phyloP scores from a whole-genome alignment of 2,888 invertebrate genomes.

The Leucophora obtusa region DNA sequence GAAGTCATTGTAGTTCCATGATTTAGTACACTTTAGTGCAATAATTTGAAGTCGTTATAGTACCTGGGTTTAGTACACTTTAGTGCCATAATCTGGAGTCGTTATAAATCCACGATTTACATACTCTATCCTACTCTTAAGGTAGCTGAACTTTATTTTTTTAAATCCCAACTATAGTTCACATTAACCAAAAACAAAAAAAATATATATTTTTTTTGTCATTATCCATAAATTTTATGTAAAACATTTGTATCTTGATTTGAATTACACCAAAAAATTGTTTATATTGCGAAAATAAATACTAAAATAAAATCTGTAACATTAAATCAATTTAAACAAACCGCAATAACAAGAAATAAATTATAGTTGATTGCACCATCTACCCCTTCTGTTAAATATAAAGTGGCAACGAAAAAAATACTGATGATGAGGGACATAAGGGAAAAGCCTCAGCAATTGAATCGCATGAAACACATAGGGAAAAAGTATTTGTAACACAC shows the following conservation, averaged over 20 bases:
- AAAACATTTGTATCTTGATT: constrained; percentile 19
- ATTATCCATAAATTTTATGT: constrained; percentile 8
- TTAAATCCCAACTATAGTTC: neutral
- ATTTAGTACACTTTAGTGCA: too few relatives aligned
- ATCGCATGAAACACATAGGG: neutral
- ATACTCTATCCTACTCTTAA: neutral
- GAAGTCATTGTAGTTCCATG: too few relatives aligned
- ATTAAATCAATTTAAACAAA: constrained; percentile 62
- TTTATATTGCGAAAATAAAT: constrained; percentile 6
- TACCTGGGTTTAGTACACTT: too few relatives aligned
- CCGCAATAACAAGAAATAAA: constrained; percentile 62
- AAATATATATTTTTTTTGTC: neutral
- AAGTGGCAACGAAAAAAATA: constrained; percentile 9
- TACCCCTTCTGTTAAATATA: constrained; percentile 8
- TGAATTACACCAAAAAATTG: constrained; percentile 15
- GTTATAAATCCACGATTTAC: too few relatives aligned
- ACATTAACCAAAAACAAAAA: neutral
- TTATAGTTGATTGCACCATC: constrained; percentile 44
- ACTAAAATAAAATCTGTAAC: constrained; percentile 54
- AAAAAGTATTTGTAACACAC: neutral
- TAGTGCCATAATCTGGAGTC: too few relatives aligned
- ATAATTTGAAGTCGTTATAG: too few relatives aligned
- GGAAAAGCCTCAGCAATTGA: neutral
- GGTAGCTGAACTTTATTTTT: neutral
- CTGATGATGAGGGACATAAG: neutral